Base-by-base conservation (phyloP, 2,888 invertebrate species). In the Megalurothrips usitatus region DNA sequence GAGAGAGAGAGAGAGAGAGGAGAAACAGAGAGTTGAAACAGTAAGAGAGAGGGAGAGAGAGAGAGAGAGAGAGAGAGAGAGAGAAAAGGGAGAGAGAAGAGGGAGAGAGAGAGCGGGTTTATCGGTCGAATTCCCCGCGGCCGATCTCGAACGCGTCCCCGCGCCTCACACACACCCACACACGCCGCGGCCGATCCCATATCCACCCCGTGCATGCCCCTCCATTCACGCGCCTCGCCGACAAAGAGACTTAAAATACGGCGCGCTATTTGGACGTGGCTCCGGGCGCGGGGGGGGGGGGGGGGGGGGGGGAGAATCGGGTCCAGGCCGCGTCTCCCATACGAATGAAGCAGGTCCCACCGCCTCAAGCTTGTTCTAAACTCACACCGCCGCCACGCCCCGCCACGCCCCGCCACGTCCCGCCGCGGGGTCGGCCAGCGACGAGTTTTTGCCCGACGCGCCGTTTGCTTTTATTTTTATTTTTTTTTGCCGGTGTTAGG, bases 241-340 rank as follows among this genome's bases (percentile, higher is more conserved):
- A 58, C 58, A 58, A 58, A 58, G 58, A 58, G 58, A 58, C 58
- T 58, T 58, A 58, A 58, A 58, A 58, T 58, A 58, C 58, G 58
- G 58, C 58, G 58, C 58, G 58, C 58, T 58, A 58, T 58, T 58
- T 58, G 58, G 19, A 58, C 58, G 58, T 19, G 58, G 58, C 58
- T 12, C 58, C 58, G 58, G 11, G 58, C 58, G 4, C 14, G 19
- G 2, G 52, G 1, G 58, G 58, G 58, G 58, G 6, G 14, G 58
- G 58, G 58, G 58, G 19, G 58, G 19, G 58, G 58, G 58, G 19
- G 58, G 58, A 17, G 19, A 9, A 58, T 58, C 58, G 58, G 58
- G 19, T 19, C 58, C 58, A 58, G 14, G 17, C 19, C 58, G 58
- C 19, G 58, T 17, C 14, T 17, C 58, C 58, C 58, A 58, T 58